Evolutionary conservation across 1,140 invertebrate genomes (phyloP), one percentile per base, ranked within the genome.

Genomic region (Hypsibius dujardini): DNA sequence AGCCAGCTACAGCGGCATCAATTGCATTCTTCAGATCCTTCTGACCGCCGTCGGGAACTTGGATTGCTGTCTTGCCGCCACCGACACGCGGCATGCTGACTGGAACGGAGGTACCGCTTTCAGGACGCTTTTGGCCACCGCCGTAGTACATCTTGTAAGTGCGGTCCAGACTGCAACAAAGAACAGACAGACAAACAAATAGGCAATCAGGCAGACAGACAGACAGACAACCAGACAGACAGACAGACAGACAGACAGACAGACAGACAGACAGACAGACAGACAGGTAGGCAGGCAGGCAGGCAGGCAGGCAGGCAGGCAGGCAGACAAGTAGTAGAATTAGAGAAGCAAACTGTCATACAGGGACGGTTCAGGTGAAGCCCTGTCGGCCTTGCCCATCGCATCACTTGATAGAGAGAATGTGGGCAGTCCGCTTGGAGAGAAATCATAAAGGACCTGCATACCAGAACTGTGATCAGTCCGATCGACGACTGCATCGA

Each of bases 61-160:
- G 76, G 67, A 78, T 80, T 69, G 81, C 73, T 1, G 79, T 76
- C 60, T 77, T 76, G n/a, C 79, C 79, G 46, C 74, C 7, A 7
- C 45, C 3, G 3, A 3, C 42, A 42, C 62, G 7, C 70, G 2
- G 77, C 71, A 62, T 74, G 75, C 14, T 76, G 74, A 46, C 79
- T 72, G 46, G 79, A 74, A 42, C 77, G 2, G 77, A 75, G 70
- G 80, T 80, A 46, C 79, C 79, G n/a, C 77, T 80, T 76, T 83
- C 82, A 69, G 82, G 81, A 67, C 82, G 73, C 72, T 82, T 82
- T 75, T 83, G 81, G 42, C 77, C 79, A 2, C 82, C 82, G 46
- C 82, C 82, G 77, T 82, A 82, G 73, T 81, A 83, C 72, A 83
- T 73, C 74, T 83, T 83, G 74, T 82, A 83, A 0, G 82, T 83